Percentiles rank a stretch among this genome's conserved stretches.
Conservation (phyloP, 1,140 invertebrate species). For the Drosophila malerkotliana region DNA sequence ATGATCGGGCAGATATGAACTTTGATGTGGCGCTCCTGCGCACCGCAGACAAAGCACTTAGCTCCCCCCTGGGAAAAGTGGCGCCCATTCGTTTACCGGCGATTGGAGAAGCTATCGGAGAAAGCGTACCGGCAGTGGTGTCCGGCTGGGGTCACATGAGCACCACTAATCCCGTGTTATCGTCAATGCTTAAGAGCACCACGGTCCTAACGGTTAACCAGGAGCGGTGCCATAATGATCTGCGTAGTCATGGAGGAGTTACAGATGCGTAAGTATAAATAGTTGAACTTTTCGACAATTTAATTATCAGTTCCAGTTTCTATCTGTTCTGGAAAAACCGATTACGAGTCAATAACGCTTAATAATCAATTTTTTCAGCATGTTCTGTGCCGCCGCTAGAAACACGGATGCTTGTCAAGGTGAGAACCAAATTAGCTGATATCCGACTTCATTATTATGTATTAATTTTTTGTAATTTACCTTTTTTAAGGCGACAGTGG, state of each 20-base stretch:
- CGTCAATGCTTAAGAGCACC: slow-evolving; percentile 67
- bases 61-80: slow-evolving; percentile 38
- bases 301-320: not conserved
- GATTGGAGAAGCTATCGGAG: slow-evolving; percentile 37
- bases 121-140: slow-evolving; percentile 53
- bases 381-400: slow-evolving; percentile 85
- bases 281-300: not conserved
- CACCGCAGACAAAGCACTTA: slow-evolving; percentile 45
- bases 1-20: slow-evolving; percentile 71
- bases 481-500: slow-evolving; percentile 84
- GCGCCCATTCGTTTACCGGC: slow-evolving; percentile 59
- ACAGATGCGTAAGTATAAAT: slow-evolving; percentile 73
- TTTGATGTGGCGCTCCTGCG: slow-evolving; percentile 73
- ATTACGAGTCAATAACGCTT: not conserved
- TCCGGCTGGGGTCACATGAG: slow-evolving; percentile 82
- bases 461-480: not conserved
- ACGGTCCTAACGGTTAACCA: slow-evolving; percentile 74
- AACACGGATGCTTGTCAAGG: slow-evolving; percentile 82
- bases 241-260: slow-evolving; percentile 68
- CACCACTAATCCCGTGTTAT: slow-evolving; percentile 60
- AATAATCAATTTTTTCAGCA: slow-evolving; percentile 57
- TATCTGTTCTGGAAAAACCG: not conserved
- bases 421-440: slow-evolving; percentile 23
- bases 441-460: not conserved
- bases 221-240: slow-evolving; percentile 55